Conservation (phyloP, 1,140 invertebrate species). For the Thalassaphorura encarpata region DNA sequence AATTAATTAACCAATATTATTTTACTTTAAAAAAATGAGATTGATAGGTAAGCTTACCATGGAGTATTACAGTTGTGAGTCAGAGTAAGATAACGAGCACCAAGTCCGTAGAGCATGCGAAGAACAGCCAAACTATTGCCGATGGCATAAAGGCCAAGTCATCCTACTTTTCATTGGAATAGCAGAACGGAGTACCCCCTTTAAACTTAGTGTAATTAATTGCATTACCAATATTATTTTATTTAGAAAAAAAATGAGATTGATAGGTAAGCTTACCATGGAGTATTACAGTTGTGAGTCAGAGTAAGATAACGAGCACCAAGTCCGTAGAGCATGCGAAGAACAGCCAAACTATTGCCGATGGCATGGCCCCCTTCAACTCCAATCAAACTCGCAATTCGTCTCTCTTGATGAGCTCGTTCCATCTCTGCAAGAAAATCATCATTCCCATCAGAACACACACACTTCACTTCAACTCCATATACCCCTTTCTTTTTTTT, state of each 20-base stretch:
- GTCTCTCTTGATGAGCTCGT: neutral
- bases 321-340: constrained; percentile 34
- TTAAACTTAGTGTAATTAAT: too few species aligned
- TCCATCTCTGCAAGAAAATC: neutral
- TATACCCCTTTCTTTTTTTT: neutral
- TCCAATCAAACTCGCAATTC: neutral
- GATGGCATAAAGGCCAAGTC: too few species aligned
- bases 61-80: constrained; percentile 48
- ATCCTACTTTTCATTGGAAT: too few species aligned
- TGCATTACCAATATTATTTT: too few species aligned
- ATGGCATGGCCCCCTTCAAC: constrained; percentile 41
- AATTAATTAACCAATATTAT: too few species aligned
- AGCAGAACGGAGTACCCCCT: too few species aligned
- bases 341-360: constrained; percentile 42
- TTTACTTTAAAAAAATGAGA: too few species aligned
- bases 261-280: constrained; percentile 42
- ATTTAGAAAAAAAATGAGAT: too few species aligned
- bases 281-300: constrained; percentile 47
- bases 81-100: constrained; percentile 41
- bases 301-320: constrained; percentile 42
- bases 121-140: constrained; percentile 43
- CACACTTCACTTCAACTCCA: too few species aligned
- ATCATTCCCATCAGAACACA: too few species aligned
- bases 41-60: constrained; percentile 42
- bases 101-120: constrained; percentile 30